phyloP scores from a whole-genome alignment of 2,888 invertebrate genomes.

The Melitaea athalia region DNA sequence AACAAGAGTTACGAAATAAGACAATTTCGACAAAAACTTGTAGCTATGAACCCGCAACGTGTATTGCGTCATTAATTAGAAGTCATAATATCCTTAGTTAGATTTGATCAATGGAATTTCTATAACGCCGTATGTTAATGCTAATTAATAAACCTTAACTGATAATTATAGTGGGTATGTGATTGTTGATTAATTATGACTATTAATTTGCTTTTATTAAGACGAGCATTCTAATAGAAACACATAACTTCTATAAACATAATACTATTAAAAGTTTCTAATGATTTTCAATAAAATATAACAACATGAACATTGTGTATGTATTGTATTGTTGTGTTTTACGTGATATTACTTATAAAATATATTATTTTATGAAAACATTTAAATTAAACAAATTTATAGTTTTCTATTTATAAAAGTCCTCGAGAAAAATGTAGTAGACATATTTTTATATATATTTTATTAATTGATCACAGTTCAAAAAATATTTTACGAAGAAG shows the following conservation, averaged over 20 bases:
- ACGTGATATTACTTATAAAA: too few species aligned
- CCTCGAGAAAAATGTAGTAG: neutral
- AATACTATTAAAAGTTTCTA: too few species aligned
- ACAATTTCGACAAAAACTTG: slow-evolving; percentile 60
- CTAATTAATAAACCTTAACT: slow-evolving; percentile 26
- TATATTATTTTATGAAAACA: too few species aligned
- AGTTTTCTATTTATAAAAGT: neutral
- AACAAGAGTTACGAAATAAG: slow-evolving; percentile 66
- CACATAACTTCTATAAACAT: neutral
- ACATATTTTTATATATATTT: neutral
- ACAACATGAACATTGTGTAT: too few species aligned
- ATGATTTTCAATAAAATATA: too few species aligned
- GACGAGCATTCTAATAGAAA: neutral
- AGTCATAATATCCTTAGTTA: slow-evolving; percentile 13
- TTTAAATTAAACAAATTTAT: neutral
- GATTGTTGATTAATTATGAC: slow-evolving; percentile 15
- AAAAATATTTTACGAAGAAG: neutral
- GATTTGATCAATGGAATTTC: slow-evolving; percentile 35
- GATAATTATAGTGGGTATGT: slow-evolving; percentile 6
- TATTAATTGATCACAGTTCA: neutral
- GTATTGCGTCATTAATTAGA: slow-evolving; percentile 24
- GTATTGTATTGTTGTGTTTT: too few species aligned
- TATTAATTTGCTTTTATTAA: slow-evolving; percentile 15
- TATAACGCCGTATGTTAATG: slow-evolving; percentile 14
- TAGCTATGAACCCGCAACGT: slow-evolving; percentile 43